Base-by-base conservation (phyloP, 2,113 vertebrate genomes). In the Anolis sagrei region DNA sequence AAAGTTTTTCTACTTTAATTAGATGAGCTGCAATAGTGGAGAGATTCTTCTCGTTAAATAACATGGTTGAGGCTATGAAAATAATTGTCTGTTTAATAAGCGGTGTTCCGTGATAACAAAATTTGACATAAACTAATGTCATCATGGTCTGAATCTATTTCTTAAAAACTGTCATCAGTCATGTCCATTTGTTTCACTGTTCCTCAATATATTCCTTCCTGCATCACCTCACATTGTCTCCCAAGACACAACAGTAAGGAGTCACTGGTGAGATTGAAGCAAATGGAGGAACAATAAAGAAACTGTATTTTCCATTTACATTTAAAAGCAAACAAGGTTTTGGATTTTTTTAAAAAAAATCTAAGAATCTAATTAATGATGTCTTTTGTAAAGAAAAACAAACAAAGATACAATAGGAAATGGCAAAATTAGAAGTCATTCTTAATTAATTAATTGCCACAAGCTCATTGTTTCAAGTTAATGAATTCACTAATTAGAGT, bases 41-140 rank as follows among this genome's bases (percentile, higher is more conserved):
- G 66, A 81, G n/a, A n/a, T 11, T 58, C 11, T 25, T 72, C 16
- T 44, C 11, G 39, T n/a, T 9, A 83, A 76, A 51, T 64, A 86
- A 80, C 70, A 32, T 25, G 54, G 66, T 10, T 76, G 25, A 34
- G 64, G 25, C 19, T 62, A 3, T 75, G 66, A 66, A 25, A 86
- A 32, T 64, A 68, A 21, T 14, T 74, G 19, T 27, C 83, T 89
- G 78, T 19, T 81, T 76, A 3, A 1, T 75, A 11, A 70, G 18
- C 70, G 10, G 10, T 79, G 49, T 32, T 87, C 34, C 48, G 9
- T 36, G n/a, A 76, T 23, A 70, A 66, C 7, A 61, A 69, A 76
- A 89, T 87, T 34, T 21, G 36, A 5, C 74, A 23, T 80, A 64
- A 87, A 83, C 39, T 77, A 44, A 34, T 39, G 36, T 68, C 14